Evolutionary conservation across 2,797 vertebrate genomes (phyloP).

Genomic region (Scolopax rusticola): DNA sequence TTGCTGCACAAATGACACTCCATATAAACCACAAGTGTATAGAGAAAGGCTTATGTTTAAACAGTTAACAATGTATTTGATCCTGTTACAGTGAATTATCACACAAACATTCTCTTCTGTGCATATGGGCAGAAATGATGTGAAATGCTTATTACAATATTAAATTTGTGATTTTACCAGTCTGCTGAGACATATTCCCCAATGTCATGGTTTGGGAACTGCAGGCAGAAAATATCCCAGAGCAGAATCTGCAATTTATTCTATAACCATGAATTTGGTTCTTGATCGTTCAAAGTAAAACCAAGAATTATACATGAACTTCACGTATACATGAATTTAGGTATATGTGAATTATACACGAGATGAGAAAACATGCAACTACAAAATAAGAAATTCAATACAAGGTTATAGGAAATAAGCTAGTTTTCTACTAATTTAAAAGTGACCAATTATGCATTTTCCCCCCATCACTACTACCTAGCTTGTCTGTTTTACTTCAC

Average conservation of each 20-base stretch:
- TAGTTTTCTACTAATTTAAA: neutral
- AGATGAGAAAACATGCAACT: slow-evolving; percentile 14
- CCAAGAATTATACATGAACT: neutral
- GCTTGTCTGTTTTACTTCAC: neutral
- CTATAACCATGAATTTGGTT: slow-evolving; percentile 9
- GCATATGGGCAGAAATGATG: neutral
- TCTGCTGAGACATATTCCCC: neutral
- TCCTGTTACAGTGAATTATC: neutral
- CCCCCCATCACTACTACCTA: neutral
- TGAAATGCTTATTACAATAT: neutral
- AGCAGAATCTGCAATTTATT: neutral
- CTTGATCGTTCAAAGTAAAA: slow-evolving; percentile 34
- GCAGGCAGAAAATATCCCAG: slow-evolving; percentile 20
- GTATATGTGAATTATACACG: neutral
- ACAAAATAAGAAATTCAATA: neutral
- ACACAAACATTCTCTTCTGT: neutral
- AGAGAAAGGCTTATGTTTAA: neutral
- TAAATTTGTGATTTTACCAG: neutral
- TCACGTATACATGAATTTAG: too few species aligned
- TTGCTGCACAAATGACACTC: neutral
- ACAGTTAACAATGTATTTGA: neutral
- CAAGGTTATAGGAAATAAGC: neutral
- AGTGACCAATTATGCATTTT: neutral
- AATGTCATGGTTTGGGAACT: neutral
- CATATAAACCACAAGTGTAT: neutral